Percentiles rank a stretch among this genome's conserved stretches.
Evolutionary conservation across 2,888 invertebrate genomes (phyloP).

Genomic region (Hemaris fuciformis): DNA sequence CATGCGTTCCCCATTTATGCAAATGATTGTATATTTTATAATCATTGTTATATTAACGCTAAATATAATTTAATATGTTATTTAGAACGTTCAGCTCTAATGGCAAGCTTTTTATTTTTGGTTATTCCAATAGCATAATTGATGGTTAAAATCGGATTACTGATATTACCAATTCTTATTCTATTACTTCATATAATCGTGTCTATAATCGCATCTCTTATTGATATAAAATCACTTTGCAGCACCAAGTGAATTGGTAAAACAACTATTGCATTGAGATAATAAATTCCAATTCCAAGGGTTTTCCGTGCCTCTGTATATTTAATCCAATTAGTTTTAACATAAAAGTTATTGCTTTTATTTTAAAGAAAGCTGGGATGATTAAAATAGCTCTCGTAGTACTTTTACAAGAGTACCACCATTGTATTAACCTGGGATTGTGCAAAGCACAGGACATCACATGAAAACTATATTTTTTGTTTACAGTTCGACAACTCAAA

Average conservation of each 20-base stretch:
- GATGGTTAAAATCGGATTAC: not conserved
- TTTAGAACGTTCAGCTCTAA: not conserved
- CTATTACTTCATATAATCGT: not conserved
- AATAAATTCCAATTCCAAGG: too few species aligned
- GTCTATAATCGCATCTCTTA: not conserved
- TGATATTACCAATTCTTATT: not conserved
- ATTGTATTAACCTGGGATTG: too few species aligned
- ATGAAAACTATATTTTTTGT: not conserved
- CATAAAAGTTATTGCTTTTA: too few species aligned
- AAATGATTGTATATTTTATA: not conserved
- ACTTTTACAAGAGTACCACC: too few species aligned
- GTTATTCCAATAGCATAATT: not conserved
- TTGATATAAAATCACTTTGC: too few species aligned
- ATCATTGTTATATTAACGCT: not conserved
- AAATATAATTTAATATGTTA: not conserved
- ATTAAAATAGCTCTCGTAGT: too few species aligned
- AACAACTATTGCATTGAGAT: too few species aligned
- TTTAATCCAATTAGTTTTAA: too few species aligned
- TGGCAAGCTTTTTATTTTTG: not conserved
- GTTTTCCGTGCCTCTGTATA: too few species aligned
- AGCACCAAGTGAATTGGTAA: too few species aligned
- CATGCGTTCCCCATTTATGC: not conserved
- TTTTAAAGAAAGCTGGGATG: too few species aligned
- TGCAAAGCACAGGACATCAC: too few species aligned
- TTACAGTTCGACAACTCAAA: slow-evolving; percentile 73